Base-by-base conservation (phyloP, 2,113 vertebrate species). In the Trematocara macrostoma region DNA sequence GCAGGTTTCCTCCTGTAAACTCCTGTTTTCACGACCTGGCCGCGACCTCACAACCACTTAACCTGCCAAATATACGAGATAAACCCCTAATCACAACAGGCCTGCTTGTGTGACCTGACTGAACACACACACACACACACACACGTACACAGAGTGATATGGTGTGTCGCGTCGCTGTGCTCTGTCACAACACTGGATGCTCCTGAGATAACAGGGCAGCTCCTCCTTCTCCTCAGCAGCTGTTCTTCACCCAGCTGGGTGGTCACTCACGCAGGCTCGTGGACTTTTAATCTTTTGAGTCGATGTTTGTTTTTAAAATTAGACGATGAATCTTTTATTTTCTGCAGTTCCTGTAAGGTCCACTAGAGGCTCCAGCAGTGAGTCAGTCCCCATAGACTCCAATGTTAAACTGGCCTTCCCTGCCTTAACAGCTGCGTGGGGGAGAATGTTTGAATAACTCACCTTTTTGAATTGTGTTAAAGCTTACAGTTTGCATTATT, bases 121-220 rank as follows among this genome's bases (percentile, higher is more conserved):
- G 45, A 76, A 49, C 45, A 47, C 67, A 76, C 40, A 69, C 38
- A 56, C 20, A 53, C 51, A n/a, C 8, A 56, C 53, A 40, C 55
- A 31, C 56, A 57, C 55, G 16, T 26, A 57, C 64, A 69, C 11
- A 61, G 3, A n/a, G 18, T 20, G 31, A 45, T 38, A 10, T 80
- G 67, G 84, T 83, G 71, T 49, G 71, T 49, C 11, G 49, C 15
- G 35, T 56, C 47, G 38, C 56, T 34, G 38, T 49, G 83, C 90
- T 51, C 89, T 86, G 86, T 89, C 81, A 92, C 88, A 93, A 88
- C 90, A 76, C 3, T 2, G 52, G 38, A 79, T 35, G 26, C 18
- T 85, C 34, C 89, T 84, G 90, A 91, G 87, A 91, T 85, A 91
- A 92, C 71, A 34, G 52, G 34, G 53, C 11, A 78, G 84, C 56